These are phyloP conservation scores for Spheniscus humboldti DNA, from an alignment of 2,797 vertebrate genomes.

Conservation along the genomic window DNA sequence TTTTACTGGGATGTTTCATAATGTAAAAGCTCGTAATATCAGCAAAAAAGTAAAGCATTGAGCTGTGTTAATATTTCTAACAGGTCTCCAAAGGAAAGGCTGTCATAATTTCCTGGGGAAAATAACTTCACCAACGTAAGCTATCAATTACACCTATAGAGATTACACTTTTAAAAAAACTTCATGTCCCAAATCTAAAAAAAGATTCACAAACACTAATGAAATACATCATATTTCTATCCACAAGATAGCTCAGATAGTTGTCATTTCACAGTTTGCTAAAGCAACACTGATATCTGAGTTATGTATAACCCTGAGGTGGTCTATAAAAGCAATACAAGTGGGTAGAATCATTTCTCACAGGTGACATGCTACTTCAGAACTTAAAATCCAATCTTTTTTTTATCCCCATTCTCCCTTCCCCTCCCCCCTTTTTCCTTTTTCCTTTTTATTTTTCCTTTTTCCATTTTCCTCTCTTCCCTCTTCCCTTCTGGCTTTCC, in stretches of 20 bases:
- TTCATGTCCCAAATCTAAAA: not conserved
- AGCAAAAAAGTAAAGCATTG: not conserved
- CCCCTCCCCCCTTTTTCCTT: fast-evolving
- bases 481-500: not conserved
- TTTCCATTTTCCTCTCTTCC: not conserved
- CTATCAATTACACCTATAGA: not conserved
- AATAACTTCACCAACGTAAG: not conserved
- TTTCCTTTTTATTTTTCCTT: not conserved
- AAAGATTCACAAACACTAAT: not conserved
- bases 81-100: not conserved
- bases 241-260: not conserved
- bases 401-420: not conserved
- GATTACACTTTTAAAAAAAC: not conserved
- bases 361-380: not conserved
- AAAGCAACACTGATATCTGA: not conserved
- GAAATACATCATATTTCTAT: not conserved
- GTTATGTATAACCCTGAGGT: not conserved
- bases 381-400: not conserved
- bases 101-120: not conserved
- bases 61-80: not conserved
- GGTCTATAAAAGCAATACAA: not conserved
- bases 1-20: not conserved
- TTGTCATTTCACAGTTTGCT: not conserved
- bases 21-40: not conserved
- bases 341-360: not conserved